Evolutionary conservation across 2,797 vertebrate genomes (phyloP).

Genomic region (Enoplosus armatus): DNA sequence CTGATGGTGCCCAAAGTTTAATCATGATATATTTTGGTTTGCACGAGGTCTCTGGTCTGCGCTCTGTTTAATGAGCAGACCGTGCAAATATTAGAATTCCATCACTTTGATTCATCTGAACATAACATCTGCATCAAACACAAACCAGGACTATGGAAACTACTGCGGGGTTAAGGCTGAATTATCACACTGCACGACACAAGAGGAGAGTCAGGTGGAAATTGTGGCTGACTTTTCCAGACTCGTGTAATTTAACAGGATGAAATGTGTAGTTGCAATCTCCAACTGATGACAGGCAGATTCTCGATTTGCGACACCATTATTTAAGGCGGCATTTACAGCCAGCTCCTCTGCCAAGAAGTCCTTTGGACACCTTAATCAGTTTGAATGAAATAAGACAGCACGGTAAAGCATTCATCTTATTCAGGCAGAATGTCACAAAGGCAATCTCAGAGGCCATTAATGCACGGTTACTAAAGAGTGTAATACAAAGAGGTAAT

Average conservation of each 20-base stretch:
- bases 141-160: not conserved
- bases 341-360: constrained; percentile 28
- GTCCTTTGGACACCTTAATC: constrained; percentile 26
- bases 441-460: constrained; percentile 9
- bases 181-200: not conserved
- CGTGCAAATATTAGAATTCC: constrained; percentile 34
- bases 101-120: constrained; percentile 37
- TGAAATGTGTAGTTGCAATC: constrained; percentile 21
- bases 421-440: constrained; percentile 25
- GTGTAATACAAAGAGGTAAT: not conserved
- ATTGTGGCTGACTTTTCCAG: constrained; percentile 13
- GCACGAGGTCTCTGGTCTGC: constrained; percentile 39
- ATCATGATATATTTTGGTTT: constrained; percentile 62
- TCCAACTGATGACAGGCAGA: constrained; percentile 7
- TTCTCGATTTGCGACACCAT: constrained; percentile 21
- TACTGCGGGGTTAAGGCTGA: not conserved
- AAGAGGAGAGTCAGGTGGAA: constrained; percentile 1
- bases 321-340: constrained; percentile 31
- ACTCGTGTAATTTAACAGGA: constrained; percentile 16
- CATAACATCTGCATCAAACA: constrained; percentile 5
- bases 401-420: constrained; percentile 34
- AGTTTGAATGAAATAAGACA: constrained; percentile 34
- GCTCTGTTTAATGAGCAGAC: constrained; percentile 61
- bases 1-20: constrained; percentile 58
- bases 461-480: constrained; percentile 3